Percentiles rank a stretch among this genome's conserved stretches.
Conservation (phyloP, 1,140 invertebrate species). For the Calosoma granatense region DNA sequence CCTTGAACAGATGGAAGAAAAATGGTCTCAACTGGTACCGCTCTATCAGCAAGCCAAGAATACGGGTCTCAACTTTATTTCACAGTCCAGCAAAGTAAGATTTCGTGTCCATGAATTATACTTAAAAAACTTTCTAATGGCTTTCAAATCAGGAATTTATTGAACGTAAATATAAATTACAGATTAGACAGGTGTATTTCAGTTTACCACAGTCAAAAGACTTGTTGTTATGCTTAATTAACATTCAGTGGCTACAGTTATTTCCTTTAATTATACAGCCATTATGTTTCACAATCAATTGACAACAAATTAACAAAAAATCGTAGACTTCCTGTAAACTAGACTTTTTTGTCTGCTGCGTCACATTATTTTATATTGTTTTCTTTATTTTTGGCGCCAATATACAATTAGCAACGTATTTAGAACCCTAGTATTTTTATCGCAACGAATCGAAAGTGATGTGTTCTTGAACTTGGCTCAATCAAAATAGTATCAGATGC, state of each 20-base stretch:
- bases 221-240: background rate
- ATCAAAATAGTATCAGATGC: background rate
- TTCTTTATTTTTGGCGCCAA: background rate
- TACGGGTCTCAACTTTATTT: constrained; percentile 57
- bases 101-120: background rate
- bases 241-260: no score
- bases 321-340: no score
- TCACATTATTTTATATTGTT: no score
- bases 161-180: background rate
- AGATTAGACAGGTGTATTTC: no score
- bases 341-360: no score
- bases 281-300: no score
- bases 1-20: constrained; percentile 44
- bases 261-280: no score
- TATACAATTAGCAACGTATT: background rate
- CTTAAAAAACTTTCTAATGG: no score
- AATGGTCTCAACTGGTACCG: constrained; percentile 49
- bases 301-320: no score
- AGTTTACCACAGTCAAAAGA: background rate
- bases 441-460: background rate
- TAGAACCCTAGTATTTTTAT: background rate
- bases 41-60: constrained; percentile 48
- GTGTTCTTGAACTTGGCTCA: background rate
- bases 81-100: constrained; percentile 49
- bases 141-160: background rate